Evolutionary conservation across 2,888 invertebrate species (phyloP).

Genomic region (Amblyteles armatorius): DNA sequence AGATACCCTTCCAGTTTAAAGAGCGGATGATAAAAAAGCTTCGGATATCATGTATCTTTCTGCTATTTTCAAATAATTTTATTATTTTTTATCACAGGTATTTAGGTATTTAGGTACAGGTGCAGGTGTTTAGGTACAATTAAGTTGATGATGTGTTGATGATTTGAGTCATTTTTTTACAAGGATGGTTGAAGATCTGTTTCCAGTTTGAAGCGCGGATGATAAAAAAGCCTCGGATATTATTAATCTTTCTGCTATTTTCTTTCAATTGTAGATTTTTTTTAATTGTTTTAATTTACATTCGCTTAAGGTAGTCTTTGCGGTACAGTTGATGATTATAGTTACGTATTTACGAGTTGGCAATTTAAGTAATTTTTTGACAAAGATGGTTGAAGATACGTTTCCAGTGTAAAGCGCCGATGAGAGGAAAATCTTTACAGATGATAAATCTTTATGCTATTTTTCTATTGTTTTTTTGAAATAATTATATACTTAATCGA

Average conservation of each 20-base stretch:
- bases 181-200: neutral
- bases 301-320: no score
- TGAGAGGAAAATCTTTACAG: neutral
- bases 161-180: neutral
- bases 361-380: no score
- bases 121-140: no score
- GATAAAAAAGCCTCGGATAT: neutral
- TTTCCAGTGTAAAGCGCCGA: neutral
- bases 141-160: no score
- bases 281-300: neutral
- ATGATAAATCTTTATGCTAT: neutral
- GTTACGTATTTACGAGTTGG: no score
- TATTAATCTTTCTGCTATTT: neutral
- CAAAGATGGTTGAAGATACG: neutral
- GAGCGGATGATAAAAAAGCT: neutral
- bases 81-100: neutral
- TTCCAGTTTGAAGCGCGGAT: neutral
- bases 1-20: slow-evolving; percentile 1
- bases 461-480: no score
- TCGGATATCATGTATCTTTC: neutral
- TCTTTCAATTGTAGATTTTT: no score
- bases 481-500: neutral
- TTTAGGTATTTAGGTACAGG: neutral
- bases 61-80: neutral
- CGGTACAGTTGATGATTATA: no score